phyloP scores from a whole-genome alignment of 2,888 invertebrate species.

The Argyra leucocephala region DNA sequence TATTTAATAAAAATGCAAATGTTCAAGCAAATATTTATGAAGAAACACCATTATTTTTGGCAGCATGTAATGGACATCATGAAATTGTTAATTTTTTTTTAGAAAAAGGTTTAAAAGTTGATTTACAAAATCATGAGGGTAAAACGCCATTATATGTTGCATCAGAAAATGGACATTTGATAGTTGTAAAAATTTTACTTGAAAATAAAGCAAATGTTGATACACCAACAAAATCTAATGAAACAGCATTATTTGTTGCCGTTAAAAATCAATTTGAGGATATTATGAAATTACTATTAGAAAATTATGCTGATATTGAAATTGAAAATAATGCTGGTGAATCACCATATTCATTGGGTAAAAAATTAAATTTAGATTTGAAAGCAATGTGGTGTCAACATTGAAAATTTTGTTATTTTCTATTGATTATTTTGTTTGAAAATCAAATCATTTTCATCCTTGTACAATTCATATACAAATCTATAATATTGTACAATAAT shows the following conservation, averaged over 20 bases:
- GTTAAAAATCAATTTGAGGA: slow-evolving; percentile 18
- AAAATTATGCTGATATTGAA: slow-evolving; percentile 20
- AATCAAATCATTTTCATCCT: too few species aligned
- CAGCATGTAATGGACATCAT: slow-evolving; percentile 16
- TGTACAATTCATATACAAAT: too few species aligned
- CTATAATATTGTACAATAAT: too few species aligned
- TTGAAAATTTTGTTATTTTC: too few species aligned
- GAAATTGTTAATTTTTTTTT: slow-evolving; percentile 18
- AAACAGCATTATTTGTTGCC: slow-evolving; percentile 25
- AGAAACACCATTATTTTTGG: slow-evolving; percentile 21
- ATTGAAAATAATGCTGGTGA: slow-evolving; percentile 15
- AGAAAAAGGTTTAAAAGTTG: slow-evolving; percentile 19
- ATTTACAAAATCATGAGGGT: slow-evolving; percentile 17
- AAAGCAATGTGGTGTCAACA: neutral
- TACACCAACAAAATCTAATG: slow-evolving; percentile 14
- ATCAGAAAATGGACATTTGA: neutral
- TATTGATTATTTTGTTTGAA: too few species aligned
- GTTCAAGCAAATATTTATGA: neutral
- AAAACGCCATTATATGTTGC: slow-evolving; percentile 11
- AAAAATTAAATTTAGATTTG: neutral
- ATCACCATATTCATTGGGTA: slow-evolving; percentile 12
- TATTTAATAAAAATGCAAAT: slow-evolving; percentile 8
- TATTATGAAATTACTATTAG: slow-evolving; percentile 21
- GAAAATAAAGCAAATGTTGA: slow-evolving; percentile 13
- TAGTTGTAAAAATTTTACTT: slow-evolving; percentile 15